Percentiles rank a stretch among this genome's conserved stretches.
phyloP scores from a whole-genome alignment of 2,113 vertebrate species.

The Oenanthe melanoleuca region DNA sequence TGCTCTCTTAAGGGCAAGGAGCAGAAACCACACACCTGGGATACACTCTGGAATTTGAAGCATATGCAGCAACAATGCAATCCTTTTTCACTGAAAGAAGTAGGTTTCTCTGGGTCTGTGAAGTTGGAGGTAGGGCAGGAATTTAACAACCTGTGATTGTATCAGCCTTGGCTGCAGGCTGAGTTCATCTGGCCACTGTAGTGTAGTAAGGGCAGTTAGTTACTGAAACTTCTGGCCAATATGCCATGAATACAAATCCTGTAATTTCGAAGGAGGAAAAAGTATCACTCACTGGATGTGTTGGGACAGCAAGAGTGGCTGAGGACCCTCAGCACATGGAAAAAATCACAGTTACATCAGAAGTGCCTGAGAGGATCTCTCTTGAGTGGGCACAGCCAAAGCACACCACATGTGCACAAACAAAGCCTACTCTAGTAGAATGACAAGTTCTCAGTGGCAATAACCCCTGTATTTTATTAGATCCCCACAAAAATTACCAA shows the following conservation, averaged over 20 bases:
- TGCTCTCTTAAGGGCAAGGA: background rate
- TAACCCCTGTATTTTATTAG: background rate
- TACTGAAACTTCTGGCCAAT: background rate
- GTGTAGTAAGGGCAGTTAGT: background rate
- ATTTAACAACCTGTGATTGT: background rate
- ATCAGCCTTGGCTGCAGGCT: background rate
- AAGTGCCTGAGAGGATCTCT: background rate
- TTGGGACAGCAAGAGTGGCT: background rate
- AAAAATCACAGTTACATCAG: background rate
- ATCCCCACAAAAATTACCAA: background rate
- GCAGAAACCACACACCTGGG: background rate
- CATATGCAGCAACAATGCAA: rapidly evolving
- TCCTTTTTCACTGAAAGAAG: background rate
- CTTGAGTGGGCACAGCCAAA: background rate
- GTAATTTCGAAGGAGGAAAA: background rate
- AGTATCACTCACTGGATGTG: background rate
- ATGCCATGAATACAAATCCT: background rate
- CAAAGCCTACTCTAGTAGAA: background rate
- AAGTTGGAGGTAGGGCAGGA: background rate
- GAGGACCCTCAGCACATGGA: background rate
- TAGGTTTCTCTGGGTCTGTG: background rate
- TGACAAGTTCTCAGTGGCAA: background rate
- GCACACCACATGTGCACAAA: background rate
- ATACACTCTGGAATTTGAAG: background rate
- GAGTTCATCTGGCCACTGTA: background rate